Conservation (phyloP, 30 jellyfish, hydroid and myxozoan species). For the Aurelia coerulea region DNA sequence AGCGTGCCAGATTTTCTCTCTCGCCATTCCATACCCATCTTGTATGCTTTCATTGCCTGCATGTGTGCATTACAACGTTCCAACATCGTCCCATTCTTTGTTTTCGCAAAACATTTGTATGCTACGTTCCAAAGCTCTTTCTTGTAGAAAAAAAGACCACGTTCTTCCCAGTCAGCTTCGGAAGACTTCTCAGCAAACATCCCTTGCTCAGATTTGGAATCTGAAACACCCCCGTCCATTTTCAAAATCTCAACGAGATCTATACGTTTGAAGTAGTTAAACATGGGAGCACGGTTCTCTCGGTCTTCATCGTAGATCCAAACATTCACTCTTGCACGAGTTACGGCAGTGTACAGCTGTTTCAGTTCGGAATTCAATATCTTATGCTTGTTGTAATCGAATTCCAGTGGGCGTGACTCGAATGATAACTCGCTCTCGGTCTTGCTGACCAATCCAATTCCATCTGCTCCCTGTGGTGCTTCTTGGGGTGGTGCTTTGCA, state of each 20-base stretch:
- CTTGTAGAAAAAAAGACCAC: conserved; percentile 64
- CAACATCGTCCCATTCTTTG: conserved; percentile 45
- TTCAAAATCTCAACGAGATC: conserved; percentile 63
- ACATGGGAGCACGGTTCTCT: conserved; percentile 82
- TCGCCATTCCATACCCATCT: conserved; percentile 63
- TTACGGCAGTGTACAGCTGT: conserved; percentile 87
- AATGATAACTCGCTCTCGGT: conserved; percentile 28
- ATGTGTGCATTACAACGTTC: conserved; percentile 57
- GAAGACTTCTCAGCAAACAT: conserved; percentile 68
- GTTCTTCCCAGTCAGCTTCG: conserved; percentile 69
- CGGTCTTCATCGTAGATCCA: conserved; percentile 92
- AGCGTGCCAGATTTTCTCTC: conserved; percentile 30
- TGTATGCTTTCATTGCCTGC: conserved; percentile 71
- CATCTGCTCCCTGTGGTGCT: background rate
- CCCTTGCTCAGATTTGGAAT: conserved; percentile 8
- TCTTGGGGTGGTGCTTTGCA: conserved; percentile 6
- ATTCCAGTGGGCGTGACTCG: conserved; percentile 68
- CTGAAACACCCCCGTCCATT: conserved; percentile 43
- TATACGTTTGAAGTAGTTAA: conserved; percentile 48
- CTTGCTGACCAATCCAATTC: conserved; percentile 16
- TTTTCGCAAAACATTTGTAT: conserved; percentile 48
- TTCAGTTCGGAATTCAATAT: conserved; percentile 84
- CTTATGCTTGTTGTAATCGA: conserved; percentile 84
- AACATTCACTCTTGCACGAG: conserved; percentile 92
- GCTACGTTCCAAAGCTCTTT: conserved; percentile 74